These are phyloP conservation scores for Dendropsophus ebraccatus DNA, from an alignment of 2,113 vertebrate species.

Conservation along the genomic window DNA sequence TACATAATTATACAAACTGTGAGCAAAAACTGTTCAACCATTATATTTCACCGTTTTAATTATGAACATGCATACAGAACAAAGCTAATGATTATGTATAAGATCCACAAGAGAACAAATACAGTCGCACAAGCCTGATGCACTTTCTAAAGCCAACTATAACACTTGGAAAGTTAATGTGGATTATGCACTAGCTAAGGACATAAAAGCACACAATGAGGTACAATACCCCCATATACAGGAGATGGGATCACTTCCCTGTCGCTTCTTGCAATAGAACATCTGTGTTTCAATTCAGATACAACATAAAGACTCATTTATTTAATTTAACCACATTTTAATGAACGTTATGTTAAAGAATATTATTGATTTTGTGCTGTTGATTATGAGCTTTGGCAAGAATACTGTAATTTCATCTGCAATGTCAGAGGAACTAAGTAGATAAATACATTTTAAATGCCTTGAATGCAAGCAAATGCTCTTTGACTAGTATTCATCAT, in stretches of 20 bases:
- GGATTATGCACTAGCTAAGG: constrained; percentile 9
- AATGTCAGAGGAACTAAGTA: background rate
- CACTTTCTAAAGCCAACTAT: background rate
- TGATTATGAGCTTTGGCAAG: constrained; percentile 26
- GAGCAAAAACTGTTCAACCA: constrained; percentile 31
- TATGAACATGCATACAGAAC: constrained; percentile 25
- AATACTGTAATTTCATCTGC: background rate
- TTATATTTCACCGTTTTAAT: constrained; percentile 42
- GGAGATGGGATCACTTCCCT: constrained; percentile 21
- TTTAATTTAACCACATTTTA: constrained; percentile 45
- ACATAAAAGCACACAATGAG: constrained; percentile 13
- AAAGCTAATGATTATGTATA: constrained; percentile 36
- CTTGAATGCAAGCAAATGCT: background rate
- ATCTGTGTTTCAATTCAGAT: constrained; percentile 50
- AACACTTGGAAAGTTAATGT: constrained; percentile 39
- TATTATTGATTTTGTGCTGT: constrained; percentile 40
- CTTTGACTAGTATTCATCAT: background rate
- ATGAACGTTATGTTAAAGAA: constrained; percentile 17
- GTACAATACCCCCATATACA: background rate
- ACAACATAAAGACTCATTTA: constrained; percentile 33
- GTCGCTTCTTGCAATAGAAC: constrained; percentile 34
- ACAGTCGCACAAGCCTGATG: constrained; percentile 14
- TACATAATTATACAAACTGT: constrained; percentile 38
- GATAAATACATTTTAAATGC: constrained; percentile 13
- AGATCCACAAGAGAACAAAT: constrained; percentile 41